Evolutionary conservation across 2,888 invertebrate genomes (phyloP), one percentile per base, ranked within the genome.

Genomic region (Ypsolopha scabrella): DNA sequence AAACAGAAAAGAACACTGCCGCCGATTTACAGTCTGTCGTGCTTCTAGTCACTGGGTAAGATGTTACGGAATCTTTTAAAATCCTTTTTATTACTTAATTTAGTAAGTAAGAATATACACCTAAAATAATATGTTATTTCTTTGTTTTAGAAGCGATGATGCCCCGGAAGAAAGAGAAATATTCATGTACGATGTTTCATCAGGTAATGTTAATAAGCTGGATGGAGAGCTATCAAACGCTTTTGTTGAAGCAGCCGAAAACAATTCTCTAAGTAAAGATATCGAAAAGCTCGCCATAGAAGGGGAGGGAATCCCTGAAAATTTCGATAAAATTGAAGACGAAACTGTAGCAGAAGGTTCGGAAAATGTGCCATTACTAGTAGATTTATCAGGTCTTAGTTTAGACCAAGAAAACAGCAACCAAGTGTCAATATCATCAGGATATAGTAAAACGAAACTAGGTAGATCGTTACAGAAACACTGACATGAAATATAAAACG

Each of bases 171-270:
- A 90, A 53, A 91, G 91, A 67, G 95, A 95, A 81, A 95, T 95
- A 62, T 95, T 90, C 76, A 95, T 95, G 95, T 95, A 94, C 70
- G 95, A 95, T 68, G 90, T 94, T 45, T 80, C 88, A 55, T 90
- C 92, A 4, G 90, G 92, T 63, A 90, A 88, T 41, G 92, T 94
- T 2, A 94, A 90, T 72, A 94, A 92, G 75, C 80, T 95, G 24
- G 91, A 90, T 58, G 95, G 95, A 1, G 94, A 94, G 64, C 82
- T 95, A 50, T 95, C 95, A 6, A 90, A 91, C 50, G 94, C 95
- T 39, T 95, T 95, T 63, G 94, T 95, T 1, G 93, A 93, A 67
- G 95, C 94, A 45, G 95, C 95, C 24, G 95, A 95, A 78, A 94
- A 93, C 59, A 95, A 95, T 74, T 91, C 94, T 7, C 79, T 88